Percentiles rank a stretch among this genome's conserved stretches.
phyloP scores from a whole-genome alignment of 2,113 vertebrate genomes.

The Peromyscus maniculatus region DNA sequence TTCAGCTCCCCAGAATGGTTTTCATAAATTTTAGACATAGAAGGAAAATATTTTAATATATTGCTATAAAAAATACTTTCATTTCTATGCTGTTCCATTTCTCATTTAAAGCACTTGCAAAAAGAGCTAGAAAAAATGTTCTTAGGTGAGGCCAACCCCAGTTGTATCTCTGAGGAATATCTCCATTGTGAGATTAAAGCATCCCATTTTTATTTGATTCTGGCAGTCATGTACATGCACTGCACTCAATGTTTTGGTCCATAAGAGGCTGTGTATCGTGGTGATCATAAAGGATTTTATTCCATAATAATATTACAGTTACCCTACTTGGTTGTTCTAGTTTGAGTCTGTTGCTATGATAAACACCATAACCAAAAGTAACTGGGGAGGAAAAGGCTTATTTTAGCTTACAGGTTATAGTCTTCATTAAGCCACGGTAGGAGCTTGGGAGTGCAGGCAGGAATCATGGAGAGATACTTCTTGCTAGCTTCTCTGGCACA shows the following conservation, averaged over 20 bases:
- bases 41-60: neutral
- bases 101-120: neutral
- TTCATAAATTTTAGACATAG: neutral
- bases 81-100: neutral
- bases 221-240: neutral
- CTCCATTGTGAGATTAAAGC: neutral
- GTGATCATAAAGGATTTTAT: neutral
- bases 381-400: neutral
- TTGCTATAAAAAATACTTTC: neutral
- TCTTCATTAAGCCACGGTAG: neutral
- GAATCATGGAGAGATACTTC: neutral
- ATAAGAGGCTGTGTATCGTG: neutral
- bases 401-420: neutral
- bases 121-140: neutral
- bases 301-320: neutral
- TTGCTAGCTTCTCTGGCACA: neutral
- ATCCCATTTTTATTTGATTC: neutral
- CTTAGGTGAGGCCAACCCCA: neutral
- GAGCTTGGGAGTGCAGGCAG: neutral
- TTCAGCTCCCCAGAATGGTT: neutral
- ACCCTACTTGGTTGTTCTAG: neutral
- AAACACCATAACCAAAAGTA: neutral
- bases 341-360: neutral
- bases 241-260: neutral
- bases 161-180: neutral